Percentiles rank a stretch among this genome's conserved stretches.
Evolutionary conservation across 2,888 invertebrate genomes (phyloP).

Genomic region (Meta bourneti): DNA sequence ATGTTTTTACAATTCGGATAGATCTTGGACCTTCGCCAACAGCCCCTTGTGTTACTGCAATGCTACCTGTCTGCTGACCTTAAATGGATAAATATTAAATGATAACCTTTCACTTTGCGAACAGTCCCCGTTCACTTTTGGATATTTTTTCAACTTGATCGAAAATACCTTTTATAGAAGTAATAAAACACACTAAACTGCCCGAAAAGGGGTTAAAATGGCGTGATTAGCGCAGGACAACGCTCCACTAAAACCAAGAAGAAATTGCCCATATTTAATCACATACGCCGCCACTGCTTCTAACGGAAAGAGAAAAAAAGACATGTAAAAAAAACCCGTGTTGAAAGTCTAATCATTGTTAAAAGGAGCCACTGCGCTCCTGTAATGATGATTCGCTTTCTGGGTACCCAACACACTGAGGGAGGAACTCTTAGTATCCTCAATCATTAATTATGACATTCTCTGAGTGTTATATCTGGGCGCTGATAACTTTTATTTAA

Average conservation of each 20-base stretch:
- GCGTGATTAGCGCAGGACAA: slow-evolving; percentile 19
- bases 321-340: slow-evolving; percentile 18
- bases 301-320: not conserved
- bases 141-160: not conserved
- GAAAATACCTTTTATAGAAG: not conserved
- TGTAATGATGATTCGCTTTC: slow-evolving; percentile 70
- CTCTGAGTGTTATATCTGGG: slow-evolving; percentile 23
- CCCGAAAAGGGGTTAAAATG: slow-evolving; percentile 21
- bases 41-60: too few relatives aligned
- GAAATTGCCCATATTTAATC: slow-evolving; percentile 12
- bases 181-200: slow-evolving; percentile 18
- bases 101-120: not conserved
- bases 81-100: too few relatives aligned
- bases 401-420: slow-evolving; percentile 41
- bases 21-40: too few relatives aligned
- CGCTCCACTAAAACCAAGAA: not conserved
- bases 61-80: too few relatives aligned
- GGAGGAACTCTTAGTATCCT: slow-evolving; percentile 29
- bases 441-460: slow-evolving; percentile 57
- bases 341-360: slow-evolving; percentile 63
- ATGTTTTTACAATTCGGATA: too few relatives aligned
- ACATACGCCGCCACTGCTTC: not conserved
- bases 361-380: slow-evolving; percentile 21
- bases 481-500: slow-evolving; percentile 66
- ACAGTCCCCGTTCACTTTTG: not conserved